phyloP scores from a whole-genome alignment of 2,888 invertebrate species.

The Zygothrica quintamaculata region DNA sequence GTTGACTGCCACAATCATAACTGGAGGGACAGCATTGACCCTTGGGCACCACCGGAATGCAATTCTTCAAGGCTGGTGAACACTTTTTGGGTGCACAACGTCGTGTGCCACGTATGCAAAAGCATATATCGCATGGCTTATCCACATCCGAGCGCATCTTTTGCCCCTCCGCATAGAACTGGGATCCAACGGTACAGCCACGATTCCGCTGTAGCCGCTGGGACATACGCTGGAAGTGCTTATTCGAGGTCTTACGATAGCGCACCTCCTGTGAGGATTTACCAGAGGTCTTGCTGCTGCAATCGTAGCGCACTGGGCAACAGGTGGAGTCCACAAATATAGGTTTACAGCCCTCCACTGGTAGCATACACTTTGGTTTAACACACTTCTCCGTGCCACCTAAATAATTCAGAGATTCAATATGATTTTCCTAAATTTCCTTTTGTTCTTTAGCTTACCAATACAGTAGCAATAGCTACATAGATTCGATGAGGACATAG shows the following conservation, averaged over 20 bases:
- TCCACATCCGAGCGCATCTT: slow-evolving; percentile 86
- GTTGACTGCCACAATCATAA: slow-evolving; percentile 90
- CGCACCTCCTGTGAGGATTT: slow-evolving; percentile 82
- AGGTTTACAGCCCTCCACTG: slow-evolving; percentile 87
- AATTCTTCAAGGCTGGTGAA: slow-evolving; percentile 90
- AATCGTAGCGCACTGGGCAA: slow-evolving; percentile 93
- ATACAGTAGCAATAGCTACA: slow-evolving; percentile 96
- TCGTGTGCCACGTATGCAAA: slow-evolving; percentile 90
- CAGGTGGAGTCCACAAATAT: slow-evolving; percentile 86
- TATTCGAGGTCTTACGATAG: slow-evolving; percentile 81
- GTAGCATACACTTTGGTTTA: slow-evolving; percentile 91
- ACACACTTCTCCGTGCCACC: slow-evolving; percentile 90
- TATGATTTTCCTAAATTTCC: background rate
- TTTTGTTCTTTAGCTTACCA: slow-evolving; percentile 65
- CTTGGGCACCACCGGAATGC: slow-evolving; percentile 89
- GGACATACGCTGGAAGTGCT: slow-evolving; percentile 82
- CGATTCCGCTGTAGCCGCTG: slow-evolving; percentile 82
- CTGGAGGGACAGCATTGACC: slow-evolving; percentile 94
- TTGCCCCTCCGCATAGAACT: slow-evolving; percentile 89
- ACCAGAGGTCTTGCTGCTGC: slow-evolving; percentile 83
- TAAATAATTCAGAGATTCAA: slow-evolving; percentile 25
- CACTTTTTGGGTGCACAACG: slow-evolving; percentile 91
- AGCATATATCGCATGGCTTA: slow-evolving; percentile 90
- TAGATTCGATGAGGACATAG: slow-evolving; percentile 91
- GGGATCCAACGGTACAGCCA: slow-evolving; percentile 87